Evolutionary conservation across 2,113 vertebrate species (phyloP).

Genomic region (Urocitellus parryii): DNA sequence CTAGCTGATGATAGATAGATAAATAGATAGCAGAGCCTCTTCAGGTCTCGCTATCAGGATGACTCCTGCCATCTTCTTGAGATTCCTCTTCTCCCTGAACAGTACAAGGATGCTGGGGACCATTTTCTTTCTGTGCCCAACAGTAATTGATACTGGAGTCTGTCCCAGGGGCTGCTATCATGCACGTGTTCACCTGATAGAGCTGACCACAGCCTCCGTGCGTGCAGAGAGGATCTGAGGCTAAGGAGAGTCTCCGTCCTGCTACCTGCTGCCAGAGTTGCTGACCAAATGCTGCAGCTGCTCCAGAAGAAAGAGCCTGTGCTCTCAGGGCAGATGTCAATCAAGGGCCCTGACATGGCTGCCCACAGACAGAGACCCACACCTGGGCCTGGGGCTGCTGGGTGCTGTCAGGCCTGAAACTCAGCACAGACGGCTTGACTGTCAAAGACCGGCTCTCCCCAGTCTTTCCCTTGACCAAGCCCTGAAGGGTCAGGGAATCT

Average conservation of each 20-base stretch:
- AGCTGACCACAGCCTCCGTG: not conserved
- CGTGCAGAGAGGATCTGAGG: not conserved
- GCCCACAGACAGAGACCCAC: not conserved
- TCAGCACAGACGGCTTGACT: not conserved
- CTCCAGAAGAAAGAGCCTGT: not conserved
- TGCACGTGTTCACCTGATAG: not conserved
- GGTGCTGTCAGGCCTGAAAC: no score
- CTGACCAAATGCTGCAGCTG: not conserved
- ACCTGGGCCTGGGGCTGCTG: not conserved
- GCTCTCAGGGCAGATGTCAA: no score
- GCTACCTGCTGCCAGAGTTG: not conserved
- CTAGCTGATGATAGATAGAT: no score
- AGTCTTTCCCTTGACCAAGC: no score
- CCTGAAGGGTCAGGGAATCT: not conserved
- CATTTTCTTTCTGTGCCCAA: not conserved
- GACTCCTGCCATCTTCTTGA: not conserved
- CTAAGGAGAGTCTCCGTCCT: no score
- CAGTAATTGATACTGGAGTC: not conserved
- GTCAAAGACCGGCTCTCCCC: not conserved
- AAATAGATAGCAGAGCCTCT: not conserved
- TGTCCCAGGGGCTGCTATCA: not conserved
- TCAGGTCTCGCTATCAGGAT: not conserved
- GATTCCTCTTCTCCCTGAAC: not conserved
- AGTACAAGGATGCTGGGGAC: not conserved
- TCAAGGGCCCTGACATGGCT: accelerated